Conservation (phyloP, 2,113 vertebrate species). For the Meles meles region DNA sequence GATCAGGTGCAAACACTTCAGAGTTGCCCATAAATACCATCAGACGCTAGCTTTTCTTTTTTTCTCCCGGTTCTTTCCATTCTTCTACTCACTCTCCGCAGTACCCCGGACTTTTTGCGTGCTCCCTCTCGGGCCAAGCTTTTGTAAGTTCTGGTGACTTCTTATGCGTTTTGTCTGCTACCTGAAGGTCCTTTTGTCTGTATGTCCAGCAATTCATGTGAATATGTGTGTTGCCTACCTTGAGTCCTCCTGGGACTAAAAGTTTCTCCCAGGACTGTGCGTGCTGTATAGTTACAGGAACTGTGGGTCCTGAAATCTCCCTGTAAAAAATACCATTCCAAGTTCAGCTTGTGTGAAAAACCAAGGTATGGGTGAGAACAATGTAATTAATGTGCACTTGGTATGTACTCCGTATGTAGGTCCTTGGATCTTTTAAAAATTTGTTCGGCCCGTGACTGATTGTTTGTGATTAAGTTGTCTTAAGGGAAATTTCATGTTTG, state of each 20-base stretch:
- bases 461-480: not conserved
- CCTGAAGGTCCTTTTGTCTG: not conserved
- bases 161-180: not conserved
- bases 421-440: not conserved
- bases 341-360: not conserved
- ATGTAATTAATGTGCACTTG: not conserved
- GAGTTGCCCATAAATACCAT: not conserved
- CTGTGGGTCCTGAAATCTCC: not conserved
- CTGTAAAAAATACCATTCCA: not conserved
- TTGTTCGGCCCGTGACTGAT: not conserved
- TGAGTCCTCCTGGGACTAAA: not conserved
- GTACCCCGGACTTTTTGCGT: not conserved
- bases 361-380: not conserved
- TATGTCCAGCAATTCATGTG: not conserved
- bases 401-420: not conserved
- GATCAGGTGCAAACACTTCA: slow-evolving; percentile 8
- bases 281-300: not conserved
- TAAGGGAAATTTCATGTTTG: not conserved
- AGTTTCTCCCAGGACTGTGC: not conserved
- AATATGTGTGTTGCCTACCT: not conserved
- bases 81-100: not conserved
- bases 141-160: not conserved
- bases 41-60: not conserved
- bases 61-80: not conserved
- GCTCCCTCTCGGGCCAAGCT: not conserved